Conservation (phyloP, 2,888 invertebrate species). For the Tetrapedia diversipes region DNA sequence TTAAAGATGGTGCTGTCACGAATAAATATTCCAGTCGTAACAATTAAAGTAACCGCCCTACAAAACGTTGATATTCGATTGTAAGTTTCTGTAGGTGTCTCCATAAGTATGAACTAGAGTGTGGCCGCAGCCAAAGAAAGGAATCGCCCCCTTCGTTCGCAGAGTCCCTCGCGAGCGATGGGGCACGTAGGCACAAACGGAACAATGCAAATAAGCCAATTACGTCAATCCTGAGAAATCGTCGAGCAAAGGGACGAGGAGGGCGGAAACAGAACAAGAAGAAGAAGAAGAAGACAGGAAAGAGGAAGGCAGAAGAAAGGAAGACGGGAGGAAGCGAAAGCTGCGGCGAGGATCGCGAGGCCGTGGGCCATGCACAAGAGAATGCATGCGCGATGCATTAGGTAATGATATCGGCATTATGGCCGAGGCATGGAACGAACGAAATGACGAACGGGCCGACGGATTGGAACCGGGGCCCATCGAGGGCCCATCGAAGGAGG, state of each 20-base stretch:
- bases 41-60: too few species aligned
- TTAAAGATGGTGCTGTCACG: too few species aligned
- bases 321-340: constrained; percentile 15
- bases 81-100: too few species aligned
- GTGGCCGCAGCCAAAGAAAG: too few species aligned
- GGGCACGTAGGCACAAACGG: constrained; percentile 43
- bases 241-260: constrained; percentile 44
- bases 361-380: constrained; percentile 56
- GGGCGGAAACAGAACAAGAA: not conserved
- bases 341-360: constrained; percentile 51
- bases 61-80: too few species aligned
- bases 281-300: not conserved
- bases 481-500: constrained; percentile 74
- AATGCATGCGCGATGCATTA: constrained; percentile 73
- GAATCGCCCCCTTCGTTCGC: constrained; percentile 23
- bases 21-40: too few species aligned
- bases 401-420: constrained; percentile 79
- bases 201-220: constrained; percentile 75
- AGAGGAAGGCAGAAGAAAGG: not conserved
- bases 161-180: constrained; percentile 37
- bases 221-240: constrained; percentile 74
- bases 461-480: constrained; percentile 73
- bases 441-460: constrained; percentile 73
- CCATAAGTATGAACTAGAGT: too few species aligned
- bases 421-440: constrained; percentile 68